Evolutionary conservation across 2,888 invertebrate species (phyloP), one percentile per base, ranked within the genome.

Genomic region (Tribolium freemani): DNA sequence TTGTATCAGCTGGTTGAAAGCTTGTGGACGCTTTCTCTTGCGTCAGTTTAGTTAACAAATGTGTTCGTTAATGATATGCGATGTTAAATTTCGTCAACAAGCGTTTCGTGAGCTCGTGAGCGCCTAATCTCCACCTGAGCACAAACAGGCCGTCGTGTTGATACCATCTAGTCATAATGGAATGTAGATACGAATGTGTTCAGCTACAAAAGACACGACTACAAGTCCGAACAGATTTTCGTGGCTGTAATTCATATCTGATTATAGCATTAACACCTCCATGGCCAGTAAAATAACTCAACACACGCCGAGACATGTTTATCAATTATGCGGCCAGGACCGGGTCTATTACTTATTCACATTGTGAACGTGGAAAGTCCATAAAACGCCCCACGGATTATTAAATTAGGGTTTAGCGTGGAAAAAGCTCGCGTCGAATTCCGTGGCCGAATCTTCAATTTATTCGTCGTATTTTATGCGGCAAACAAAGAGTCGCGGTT

Each of bases 221-320:
- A 71, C 71, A 71, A 58, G 64, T 67, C 64, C 53, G 61, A 58
- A 72, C 71, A 75, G 44, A 73, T 75, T 75, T 74, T 72, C 75
- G 71, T 61, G 71, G 53, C 75, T 75, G 78, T 79, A 78, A 77
- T 78, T 77, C 76, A 78, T 77, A 73, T 75, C 64, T 76, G 78
- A 78, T 78, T 80, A 80, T 76, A 69, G 74, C 74, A 79, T 78
- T 78, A 79, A 78, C 78, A 80, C 79, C 78, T 78, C 78, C 78
- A 71, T 75, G 73, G 70, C 66, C 66, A 73, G 68, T 71, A 71
- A 77, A 75, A 74, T 76, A 70, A 77, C 73, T 75, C 75, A 72
- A 73, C 73, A 70, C 67, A 73, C 64, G 61, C 64, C 70, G 67
- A 75, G 74, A 75, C 77, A 75, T 73, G 75, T 77, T 79, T 78